Percentiles rank a stretch among this genome's conserved stretches.
Evolutionary conservation across 1,140 invertebrate species (phyloP).

Genomic region (Gonioctena quinquepunctata): DNA sequence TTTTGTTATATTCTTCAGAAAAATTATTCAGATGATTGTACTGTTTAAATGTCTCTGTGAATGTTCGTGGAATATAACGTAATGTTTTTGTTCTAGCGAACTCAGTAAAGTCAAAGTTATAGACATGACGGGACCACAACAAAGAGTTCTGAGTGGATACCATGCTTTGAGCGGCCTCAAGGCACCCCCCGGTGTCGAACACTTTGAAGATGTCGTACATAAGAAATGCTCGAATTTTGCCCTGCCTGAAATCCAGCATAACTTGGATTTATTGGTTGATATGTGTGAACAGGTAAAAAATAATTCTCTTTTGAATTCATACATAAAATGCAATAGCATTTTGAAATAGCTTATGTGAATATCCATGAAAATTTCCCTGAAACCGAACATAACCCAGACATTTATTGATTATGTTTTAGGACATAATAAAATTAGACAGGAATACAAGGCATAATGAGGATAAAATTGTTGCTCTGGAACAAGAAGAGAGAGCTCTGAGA

Average conservation of each 20-base stretch:
- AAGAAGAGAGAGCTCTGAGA: slow-evolving; percentile 76
- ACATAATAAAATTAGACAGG: slow-evolving; percentile 89
- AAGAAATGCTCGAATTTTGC: slow-evolving; percentile 69
- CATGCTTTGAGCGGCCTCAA: slow-evolving; percentile 78
- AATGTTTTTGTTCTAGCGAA: slow-evolving; percentile 57
- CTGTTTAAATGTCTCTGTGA: too few species aligned
- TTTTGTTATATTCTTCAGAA: too few species aligned
- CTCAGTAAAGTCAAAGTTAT: slow-evolving; percentile 94
- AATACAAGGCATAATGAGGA: slow-evolving; percentile 77
- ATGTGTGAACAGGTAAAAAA: slow-evolving; percentile 83
- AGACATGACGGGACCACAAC: slow-evolving; percentile 96
- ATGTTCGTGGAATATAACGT: too few species aligned
- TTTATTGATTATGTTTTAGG: slow-evolving; percentile 58
- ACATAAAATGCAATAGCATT: too few species aligned
- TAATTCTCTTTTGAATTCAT: not conserved
- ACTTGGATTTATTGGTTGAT: slow-evolving; percentile 88
- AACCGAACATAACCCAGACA: too few species aligned
- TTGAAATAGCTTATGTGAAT: too few species aligned
- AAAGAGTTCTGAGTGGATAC: slow-evolving; percentile 91
- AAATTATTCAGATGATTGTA: too few species aligned
- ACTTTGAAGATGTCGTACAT: slow-evolving; percentile 64
- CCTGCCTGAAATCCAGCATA: slow-evolving; percentile 89
- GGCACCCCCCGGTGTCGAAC: slow-evolving; percentile 61
- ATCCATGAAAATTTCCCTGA: too few species aligned
- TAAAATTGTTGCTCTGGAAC: slow-evolving; percentile 74